Evolutionary conservation across 2,797 vertebrate genomes (phyloP).

Genomic region (Pelochelys cantorii): DNA sequence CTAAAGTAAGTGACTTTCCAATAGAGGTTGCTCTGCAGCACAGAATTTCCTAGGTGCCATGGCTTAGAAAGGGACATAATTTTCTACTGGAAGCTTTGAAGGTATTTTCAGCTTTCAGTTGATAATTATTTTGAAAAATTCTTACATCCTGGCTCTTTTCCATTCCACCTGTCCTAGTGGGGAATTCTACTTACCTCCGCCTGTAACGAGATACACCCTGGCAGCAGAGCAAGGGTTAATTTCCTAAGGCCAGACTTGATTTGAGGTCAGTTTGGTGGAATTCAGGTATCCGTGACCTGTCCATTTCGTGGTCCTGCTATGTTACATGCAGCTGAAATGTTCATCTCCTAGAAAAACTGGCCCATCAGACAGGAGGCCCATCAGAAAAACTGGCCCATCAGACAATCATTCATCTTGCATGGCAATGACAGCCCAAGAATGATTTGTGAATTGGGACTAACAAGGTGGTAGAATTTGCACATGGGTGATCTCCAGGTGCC

Average conservation of each 20-base stretch:
- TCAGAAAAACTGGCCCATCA: neutral
- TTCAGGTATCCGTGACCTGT: neutral
- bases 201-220: neutral
- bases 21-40: neutral
- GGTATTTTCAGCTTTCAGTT: neutral
- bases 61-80: neutral
- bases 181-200: neutral
- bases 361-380: neutral
- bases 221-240: neutral
- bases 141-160: neutral
- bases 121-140: neutral
- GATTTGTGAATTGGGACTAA: neutral
- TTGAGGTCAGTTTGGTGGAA: neutral
- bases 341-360: neutral
- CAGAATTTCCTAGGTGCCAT: neutral
- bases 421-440: neutral
- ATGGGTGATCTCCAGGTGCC: too few relatives aligned
- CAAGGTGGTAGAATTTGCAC: neutral
- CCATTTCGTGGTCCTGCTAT: neutral
- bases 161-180: neutral
- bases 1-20: neutral
- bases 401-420: neutral
- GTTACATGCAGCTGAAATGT: neutral
- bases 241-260: neutral
- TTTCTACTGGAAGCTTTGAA: neutral